Evolutionary conservation across 2,113 vertebrate species (phyloP).

Genomic region (Pseudopipra pipra): DNA sequence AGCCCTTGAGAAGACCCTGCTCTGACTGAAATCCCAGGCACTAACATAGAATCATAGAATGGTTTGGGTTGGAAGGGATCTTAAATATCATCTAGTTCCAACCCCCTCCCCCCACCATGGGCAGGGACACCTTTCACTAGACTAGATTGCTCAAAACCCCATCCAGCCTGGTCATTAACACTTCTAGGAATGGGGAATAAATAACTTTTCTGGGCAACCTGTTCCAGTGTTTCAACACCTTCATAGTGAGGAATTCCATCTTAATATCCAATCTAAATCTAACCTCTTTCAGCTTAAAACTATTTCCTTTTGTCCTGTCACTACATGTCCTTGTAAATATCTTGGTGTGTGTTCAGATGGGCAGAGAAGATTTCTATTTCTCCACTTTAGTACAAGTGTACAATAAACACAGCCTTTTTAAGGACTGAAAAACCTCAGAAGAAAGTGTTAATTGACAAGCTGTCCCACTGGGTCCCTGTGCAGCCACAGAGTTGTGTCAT

Average conservation of each 20-base stretch:
- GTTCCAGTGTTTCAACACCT: neutral
- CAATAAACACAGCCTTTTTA: neutral
- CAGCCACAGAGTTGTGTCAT: neutral
- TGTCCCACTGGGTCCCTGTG: neutral
- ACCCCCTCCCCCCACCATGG: rapidly evolving
- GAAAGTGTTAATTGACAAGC: neutral
- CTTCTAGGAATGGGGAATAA: neutral
- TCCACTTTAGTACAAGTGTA: neutral
- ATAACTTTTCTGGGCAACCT: neutral
- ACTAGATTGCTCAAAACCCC: neutral
- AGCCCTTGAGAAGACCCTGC: neutral
- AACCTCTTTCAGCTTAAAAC: neutral
- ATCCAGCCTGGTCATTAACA: neutral
- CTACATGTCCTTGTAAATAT: neutral
- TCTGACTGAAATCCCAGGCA: neutral
- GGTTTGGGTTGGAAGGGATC: neutral
- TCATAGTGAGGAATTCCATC: neutral
- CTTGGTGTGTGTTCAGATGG: neutral
- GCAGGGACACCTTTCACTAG: neutral
- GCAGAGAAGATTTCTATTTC: neutral
- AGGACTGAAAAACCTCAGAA: neutral
- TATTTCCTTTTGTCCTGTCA: neutral
- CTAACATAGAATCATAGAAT: neutral
- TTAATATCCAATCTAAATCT: neutral
- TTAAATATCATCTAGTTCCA: neutral